Evolutionary conservation across 2,888 invertebrate species (phyloP), one percentile per base, ranked within the genome.

Genomic region (Lithophane ornitopus): DNA sequence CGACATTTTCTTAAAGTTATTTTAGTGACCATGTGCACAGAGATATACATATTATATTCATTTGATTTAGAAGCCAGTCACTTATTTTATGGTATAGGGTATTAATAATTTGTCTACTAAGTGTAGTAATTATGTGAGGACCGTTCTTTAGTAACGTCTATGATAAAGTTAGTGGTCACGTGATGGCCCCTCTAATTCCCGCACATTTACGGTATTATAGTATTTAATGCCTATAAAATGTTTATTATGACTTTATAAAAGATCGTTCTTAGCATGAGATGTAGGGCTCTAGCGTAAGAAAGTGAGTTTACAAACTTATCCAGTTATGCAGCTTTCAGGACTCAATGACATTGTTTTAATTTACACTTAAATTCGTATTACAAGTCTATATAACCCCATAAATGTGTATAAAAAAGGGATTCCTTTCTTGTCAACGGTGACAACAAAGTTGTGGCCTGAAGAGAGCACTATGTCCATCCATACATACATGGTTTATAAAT

Each of bases 401-500:
- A 39, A 34, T 41, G 16, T 75, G n/a, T 49, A 3, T 49, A 62
- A 52, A 14, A 52, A 56, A 52, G 4, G 4, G 8, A 26, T 22
- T 19, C 46, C 7, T 65, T 22, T 49, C 49, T 41, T 61, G 26
- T 68, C 44, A 75, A 70, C 67, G 69, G 54, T 6, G 49, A 61
- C 66, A 61, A 81, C 66, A 70, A 70, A 82, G 34, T 61, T 69
- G 49, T 52, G 39, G 22, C 34, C 63, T 59, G 63, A 59, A 84
- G 66, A 16, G 52, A 62, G 3, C 26, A 34, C 56, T 52, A 34
- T 59, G 19, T 65, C 16, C 34, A 70, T 46, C 26, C 58, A 62
- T 59, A 39, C 52, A 62, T 46, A 22, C 39, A 59, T 62, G 62
- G 41, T 34, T 70, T 84, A 70, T 76, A 85, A 85, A 82, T 73